Percentiles rank a stretch among this genome's conserved stretches.
Conservation (phyloP, 2,113 vertebrate species). For the Lepidothrix coronata region DNA sequence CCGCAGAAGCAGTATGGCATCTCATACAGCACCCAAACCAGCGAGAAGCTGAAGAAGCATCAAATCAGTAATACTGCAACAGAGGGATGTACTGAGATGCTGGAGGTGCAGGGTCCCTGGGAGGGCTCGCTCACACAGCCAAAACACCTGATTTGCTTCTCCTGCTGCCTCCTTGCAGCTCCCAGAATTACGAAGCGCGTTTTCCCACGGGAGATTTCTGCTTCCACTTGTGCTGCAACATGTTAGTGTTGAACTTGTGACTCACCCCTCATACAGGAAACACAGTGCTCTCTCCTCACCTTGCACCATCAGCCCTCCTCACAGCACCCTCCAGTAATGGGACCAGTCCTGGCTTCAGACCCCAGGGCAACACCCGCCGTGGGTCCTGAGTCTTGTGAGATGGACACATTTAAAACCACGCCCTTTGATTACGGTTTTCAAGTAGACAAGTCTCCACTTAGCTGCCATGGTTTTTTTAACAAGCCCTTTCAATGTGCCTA, state of each 20-base stretch:
- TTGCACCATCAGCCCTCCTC: neutral
- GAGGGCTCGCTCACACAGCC: accelerated
- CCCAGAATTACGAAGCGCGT: accelerated
- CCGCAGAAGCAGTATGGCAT: neutral
- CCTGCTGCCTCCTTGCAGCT: neutral
- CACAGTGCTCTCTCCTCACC: accelerated
- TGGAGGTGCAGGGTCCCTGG: neutral
- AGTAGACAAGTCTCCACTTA: neutral
- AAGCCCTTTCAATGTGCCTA: neutral
- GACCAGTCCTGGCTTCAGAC: neutral
- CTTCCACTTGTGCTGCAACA: neutral
- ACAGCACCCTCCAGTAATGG: neutral
- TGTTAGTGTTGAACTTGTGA: neutral
- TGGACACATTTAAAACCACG: neutral
- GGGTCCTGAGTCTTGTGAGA: accelerated
- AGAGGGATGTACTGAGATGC: neutral
- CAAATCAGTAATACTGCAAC: neutral
- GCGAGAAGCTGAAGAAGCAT: neutral
- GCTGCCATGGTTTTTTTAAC: neutral
- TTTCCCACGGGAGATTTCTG: neutral
- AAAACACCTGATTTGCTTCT: neutral
- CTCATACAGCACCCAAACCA: neutral
- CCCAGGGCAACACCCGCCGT: accelerated
- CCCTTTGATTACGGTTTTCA: neutral
- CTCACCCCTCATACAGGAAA: neutral